phyloP scores from a whole-genome alignment of 2,113 vertebrate species.

The Edolisoma coerulescens region DNA sequence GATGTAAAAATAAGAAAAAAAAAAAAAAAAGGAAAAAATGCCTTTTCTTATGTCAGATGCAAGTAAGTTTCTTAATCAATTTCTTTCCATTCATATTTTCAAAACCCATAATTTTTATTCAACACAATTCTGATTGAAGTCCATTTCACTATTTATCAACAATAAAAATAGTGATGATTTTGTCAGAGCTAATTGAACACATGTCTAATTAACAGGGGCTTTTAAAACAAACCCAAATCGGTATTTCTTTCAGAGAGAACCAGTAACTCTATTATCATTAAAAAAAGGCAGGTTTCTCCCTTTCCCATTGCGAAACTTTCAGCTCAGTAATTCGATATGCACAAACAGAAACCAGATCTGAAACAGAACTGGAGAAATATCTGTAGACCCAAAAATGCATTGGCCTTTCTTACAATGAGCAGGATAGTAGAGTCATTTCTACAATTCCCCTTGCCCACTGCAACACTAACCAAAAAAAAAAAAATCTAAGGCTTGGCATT shows the following conservation, averaged over 20 bases:
- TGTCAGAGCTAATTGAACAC: neutral
- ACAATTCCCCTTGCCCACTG: neutral
- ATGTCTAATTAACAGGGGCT: neutral
- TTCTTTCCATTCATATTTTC: neutral
- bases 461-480: neutral
- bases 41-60: neutral
- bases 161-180: neutral
- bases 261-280: neutral
- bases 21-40: neutral
- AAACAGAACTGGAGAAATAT: neutral
- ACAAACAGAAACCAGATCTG: neutral
- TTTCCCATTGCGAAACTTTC: neutral
- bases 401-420: neutral
- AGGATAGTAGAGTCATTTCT: neutral
- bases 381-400: neutral
- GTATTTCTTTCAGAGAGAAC: neutral
- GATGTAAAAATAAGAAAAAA: neutral
- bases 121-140: neutral
- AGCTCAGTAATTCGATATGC: neutral
- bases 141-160: neutral
- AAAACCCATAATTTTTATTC: neutral
- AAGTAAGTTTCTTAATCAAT: neutral
- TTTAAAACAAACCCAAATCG: neutral
- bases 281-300: neutral
- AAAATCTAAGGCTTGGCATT: neutral